Conservation (phyloP, 2,113 vertebrate genomes). For the Trogon surrucura region DNA sequence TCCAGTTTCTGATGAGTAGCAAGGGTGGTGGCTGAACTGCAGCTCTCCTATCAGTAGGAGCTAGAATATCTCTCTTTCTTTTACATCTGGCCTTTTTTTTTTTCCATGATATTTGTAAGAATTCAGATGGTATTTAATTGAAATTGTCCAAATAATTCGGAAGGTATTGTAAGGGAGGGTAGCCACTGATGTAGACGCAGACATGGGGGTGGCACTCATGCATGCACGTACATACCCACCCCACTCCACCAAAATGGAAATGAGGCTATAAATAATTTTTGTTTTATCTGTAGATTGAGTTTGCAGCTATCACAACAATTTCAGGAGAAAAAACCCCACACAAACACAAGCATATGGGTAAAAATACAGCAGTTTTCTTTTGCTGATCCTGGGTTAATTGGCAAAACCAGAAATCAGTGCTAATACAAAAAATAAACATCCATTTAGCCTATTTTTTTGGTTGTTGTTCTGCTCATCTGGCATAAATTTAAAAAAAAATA, state of each 20-base stretch:
- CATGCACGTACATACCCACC: fast-evolving
- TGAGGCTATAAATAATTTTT: background rate
- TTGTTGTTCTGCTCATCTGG: slow-evolving; percentile 20
- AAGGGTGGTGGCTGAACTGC: background rate
- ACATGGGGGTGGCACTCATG: background rate
- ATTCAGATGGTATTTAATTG: background rate
- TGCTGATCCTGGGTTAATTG: background rate
- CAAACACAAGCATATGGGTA: background rate
- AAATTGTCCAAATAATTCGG: background rate
- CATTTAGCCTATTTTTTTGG: slow-evolving; percentile 15
- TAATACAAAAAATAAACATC: slow-evolving; percentile 8
- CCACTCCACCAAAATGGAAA: background rate
- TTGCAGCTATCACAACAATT: background rate
- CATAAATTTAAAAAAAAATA: background rate
- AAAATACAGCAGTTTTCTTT: background rate
- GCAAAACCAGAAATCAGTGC: background rate
- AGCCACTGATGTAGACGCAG: background rate
- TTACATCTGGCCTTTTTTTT: background rate
- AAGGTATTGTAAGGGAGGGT: background rate
- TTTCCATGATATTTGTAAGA: background rate
- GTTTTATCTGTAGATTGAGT: background rate
- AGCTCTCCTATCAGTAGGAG: background rate
- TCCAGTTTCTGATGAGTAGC: background rate
- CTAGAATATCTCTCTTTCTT: background rate
- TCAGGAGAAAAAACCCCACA: background rate